phyloP scores from a whole-genome alignment of 2,888 invertebrate species.

The Biston stratarius region DNA sequence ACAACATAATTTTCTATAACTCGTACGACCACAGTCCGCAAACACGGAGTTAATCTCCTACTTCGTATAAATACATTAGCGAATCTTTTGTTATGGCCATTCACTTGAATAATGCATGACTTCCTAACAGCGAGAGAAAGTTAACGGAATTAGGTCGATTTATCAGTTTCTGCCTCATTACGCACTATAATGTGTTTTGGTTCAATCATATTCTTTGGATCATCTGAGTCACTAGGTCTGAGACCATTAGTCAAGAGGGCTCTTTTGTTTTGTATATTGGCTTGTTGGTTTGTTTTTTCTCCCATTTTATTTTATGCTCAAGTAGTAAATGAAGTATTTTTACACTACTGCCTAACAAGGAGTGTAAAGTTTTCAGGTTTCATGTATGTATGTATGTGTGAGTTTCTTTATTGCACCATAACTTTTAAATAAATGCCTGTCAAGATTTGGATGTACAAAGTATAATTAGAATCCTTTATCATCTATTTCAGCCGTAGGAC shows the following conservation, averaged over 20 bases:
- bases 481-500: no score
- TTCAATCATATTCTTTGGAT: conserved; percentile 31
- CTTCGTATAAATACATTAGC: conserved; percentile 28
- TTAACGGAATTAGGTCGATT: conserved; percentile 37
- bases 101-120: conserved; percentile 34
- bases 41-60: conserved; percentile 18
- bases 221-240: conserved; percentile 23
- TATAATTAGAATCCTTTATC: no score
- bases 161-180: conserved; percentile 36
- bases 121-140: conserved; percentile 21
- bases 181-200: conserved; percentile 31
- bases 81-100: conserved; percentile 26
- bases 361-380: no score
- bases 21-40: conserved; percentile 12
- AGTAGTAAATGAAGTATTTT: no score
- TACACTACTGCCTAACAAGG: no score
- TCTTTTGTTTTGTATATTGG: conserved; percentile 26
- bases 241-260: conserved; percentile 21
- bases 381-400: no score
- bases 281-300: conserved; percentile 3
- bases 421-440: no score
- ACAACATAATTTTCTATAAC: conserved; percentile 17
- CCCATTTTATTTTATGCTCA: not conserved
- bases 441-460: no score
- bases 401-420: no score